A percentile compares a stretch with the other conserved stretches of the same genome.
These are phyloP conservation scores for Poecilus cupreus DNA, from an alignment of 2,888 invertebrate species.

Conservation along the genomic window DNA sequence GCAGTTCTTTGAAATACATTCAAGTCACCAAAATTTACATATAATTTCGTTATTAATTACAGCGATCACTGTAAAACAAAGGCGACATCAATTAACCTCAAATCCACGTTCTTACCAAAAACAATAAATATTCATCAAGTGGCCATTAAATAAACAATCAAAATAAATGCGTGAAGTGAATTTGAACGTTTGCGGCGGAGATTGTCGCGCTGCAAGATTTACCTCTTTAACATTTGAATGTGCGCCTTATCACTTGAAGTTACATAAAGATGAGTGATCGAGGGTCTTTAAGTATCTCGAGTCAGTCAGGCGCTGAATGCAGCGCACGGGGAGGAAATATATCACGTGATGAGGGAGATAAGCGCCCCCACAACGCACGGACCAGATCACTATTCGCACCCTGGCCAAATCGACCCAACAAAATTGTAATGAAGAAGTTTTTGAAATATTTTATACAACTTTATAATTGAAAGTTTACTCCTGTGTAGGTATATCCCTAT, in stretches of 20 bases:
- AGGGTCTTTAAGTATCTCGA: slow-evolving; percentile 39
- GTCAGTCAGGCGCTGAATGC: slow-evolving; percentile 35
- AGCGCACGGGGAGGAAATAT: slow-evolving; percentile 40
- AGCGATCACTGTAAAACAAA: slow-evolving; percentile 8
- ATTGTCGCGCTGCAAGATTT: slow-evolving; percentile 21
- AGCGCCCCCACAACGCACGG: not conserved
- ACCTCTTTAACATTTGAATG: slow-evolving; percentile 44
- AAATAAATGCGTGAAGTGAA: slow-evolving; percentile 19
- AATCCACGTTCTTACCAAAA: not conserved
- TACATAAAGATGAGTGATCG: slow-evolving; percentile 56
- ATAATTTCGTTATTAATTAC: slow-evolving; percentile 31
- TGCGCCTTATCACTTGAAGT: slow-evolving; percentile 6
- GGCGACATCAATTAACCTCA: slow-evolving; percentile 2
- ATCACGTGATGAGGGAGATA: slow-evolving; percentile 50
- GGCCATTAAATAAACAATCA: slow-evolving; percentile 26
- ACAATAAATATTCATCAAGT: slow-evolving; percentile 35
- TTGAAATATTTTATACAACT: too few relatives aligned
- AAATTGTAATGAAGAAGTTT: too few relatives aligned
- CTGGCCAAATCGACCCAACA: too few relatives aligned
- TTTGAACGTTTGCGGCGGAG: not conserved
- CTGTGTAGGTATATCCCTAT: too few relatives aligned
- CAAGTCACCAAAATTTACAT: slow-evolving; percentile 3
- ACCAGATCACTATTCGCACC: too few relatives aligned
- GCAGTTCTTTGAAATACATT: not conserved
- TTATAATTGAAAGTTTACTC: too few relatives aligned